These are phyloP conservation scores for Bombus huntii DNA, from an alignment of 1,140 invertebrate species.

Conservation along the genomic window DNA sequence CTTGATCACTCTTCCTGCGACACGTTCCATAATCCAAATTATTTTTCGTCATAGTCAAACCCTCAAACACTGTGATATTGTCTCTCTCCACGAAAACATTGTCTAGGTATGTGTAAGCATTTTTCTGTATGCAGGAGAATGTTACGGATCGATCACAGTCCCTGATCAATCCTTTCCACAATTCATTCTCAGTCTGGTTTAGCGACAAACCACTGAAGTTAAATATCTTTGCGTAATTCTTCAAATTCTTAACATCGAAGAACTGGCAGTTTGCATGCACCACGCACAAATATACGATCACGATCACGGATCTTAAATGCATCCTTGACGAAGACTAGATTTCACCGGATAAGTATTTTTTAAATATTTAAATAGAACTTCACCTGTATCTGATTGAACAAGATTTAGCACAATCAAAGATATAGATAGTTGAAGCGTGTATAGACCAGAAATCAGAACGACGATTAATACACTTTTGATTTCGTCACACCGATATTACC, in stretches of 20 bases:
- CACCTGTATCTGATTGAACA: too few relatives aligned
- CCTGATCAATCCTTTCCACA: conserved; percentile 88
- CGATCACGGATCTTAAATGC: conserved; percentile 60
- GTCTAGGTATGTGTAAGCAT: conserved; percentile 88
- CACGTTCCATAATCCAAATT: conserved; percentile 84
- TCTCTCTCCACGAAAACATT: conserved; percentile 84
- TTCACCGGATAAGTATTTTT: too few relatives aligned
- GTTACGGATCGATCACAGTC: conserved; percentile 86
- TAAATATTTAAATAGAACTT: too few relatives aligned
- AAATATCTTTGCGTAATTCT: conserved; percentile 67
- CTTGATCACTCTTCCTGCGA: conserved; percentile 76
- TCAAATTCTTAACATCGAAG: conserved; percentile 72
- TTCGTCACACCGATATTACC: conserved; percentile 35
- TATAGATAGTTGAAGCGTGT: neutral
- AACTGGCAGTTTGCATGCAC: conserved; percentile 55
- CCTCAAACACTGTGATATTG: conserved; percentile 88
- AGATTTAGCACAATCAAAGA: neutral
- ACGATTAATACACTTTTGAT: conserved; percentile 54
- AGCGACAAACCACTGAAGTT: conserved; percentile 58
- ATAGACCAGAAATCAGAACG: conserved; percentile 7
- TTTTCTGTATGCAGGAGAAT: conserved; percentile 89
- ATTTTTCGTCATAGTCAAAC: conserved; percentile 88
- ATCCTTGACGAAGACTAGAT: conserved; percentile 57
- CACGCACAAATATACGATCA: conserved; percentile 58
- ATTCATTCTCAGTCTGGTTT: conserved; percentile 84